These are phyloP conservation scores for Leptinotarsa peninsularis DNA, from an alignment of 2,888 invertebrate genomes.

Conservation along the genomic window DNA sequence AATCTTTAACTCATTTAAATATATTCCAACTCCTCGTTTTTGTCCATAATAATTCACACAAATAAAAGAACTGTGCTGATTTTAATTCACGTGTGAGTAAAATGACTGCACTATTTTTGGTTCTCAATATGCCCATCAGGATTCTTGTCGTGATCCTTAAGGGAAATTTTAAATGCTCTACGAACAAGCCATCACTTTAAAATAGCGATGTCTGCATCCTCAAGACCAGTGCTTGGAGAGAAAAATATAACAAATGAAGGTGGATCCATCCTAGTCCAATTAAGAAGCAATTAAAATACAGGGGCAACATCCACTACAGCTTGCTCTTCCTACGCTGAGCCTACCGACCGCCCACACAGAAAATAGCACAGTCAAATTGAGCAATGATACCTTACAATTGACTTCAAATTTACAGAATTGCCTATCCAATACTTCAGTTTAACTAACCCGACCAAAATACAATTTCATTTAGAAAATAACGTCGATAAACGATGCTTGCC, in stretches of 20 bases:
- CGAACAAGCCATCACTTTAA: background rate
- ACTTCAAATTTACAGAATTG: no score
- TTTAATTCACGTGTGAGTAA: no score
- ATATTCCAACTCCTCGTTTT: background rate
- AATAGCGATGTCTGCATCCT: background rate
- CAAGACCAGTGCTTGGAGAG: background rate
- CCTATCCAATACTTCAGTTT: no score
- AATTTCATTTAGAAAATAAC: no score
- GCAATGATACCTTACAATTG: background rate
- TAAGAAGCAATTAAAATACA: slow-evolving; percentile 12
- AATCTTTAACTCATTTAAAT: background rate
- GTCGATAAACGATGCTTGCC: no score
- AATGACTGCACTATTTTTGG: no score
- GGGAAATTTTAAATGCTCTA: no score
- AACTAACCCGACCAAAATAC: no score
- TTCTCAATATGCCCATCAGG: no score
- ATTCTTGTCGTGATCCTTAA: no score
- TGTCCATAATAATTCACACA: no score
- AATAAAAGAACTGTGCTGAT: no score
- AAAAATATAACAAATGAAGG: slow-evolving; percentile 8
- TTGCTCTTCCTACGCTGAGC: background rate
- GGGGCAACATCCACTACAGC: slow-evolving; percentile 8
- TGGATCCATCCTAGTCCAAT: background rate
- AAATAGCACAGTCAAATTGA: slow-evolving; percentile 2
- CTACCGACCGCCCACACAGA: background rate